Base-by-base conservation (phyloP, 2,113 vertebrate species). In the Heloderma charlesbogerti region DNA sequence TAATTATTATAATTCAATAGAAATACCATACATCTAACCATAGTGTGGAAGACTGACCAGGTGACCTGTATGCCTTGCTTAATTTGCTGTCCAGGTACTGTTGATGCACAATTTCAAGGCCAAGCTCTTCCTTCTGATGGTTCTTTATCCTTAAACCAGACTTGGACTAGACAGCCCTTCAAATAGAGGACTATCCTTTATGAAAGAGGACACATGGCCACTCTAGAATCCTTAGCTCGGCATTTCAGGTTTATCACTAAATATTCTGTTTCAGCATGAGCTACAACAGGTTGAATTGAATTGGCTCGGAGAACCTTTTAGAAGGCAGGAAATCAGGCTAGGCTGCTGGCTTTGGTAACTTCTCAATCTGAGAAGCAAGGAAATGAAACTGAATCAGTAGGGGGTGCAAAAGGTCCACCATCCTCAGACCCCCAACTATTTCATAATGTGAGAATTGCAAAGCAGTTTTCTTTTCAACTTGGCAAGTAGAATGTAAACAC, bases 381-480 rank as follows among this genome's bases (percentile, higher is more conserved):
- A 63, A 79, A 87, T 13, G 80, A 57, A 78, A 84, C 54, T 57
- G 6, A 43, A 78, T 78, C 71, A n/a, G 43, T 69, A 88, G 86
- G 81, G 86, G 5, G 18, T 86, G 3, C 71, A 84, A 78, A 78
- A 88, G 80, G 1, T 57, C 72, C 45, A 37, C 25, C 20, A 27
- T 90, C 72, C 63, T 27, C 22, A 82, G 60, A n/a, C 51, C 25
- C 34, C 10, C 37, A 34, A 80, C 67, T 7, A 16, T 87, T 75
- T 91, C 37, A 18, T 78, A n/a, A 37, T 84, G 18, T 69, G 48
- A 78, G 20, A 34, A 69, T 57, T 85, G 75, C 69, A 25, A 93
- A 77, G 34, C 79, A 80, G 45, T 45, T 67, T 86, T 85, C 22
- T n/a, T 78, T 86, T 71, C 4, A 57, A 34, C 34, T 69, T 94